phyloP scores from a whole-genome alignment of 23 tunicate genomes.

The Clavelina lepadiformis region DNA sequence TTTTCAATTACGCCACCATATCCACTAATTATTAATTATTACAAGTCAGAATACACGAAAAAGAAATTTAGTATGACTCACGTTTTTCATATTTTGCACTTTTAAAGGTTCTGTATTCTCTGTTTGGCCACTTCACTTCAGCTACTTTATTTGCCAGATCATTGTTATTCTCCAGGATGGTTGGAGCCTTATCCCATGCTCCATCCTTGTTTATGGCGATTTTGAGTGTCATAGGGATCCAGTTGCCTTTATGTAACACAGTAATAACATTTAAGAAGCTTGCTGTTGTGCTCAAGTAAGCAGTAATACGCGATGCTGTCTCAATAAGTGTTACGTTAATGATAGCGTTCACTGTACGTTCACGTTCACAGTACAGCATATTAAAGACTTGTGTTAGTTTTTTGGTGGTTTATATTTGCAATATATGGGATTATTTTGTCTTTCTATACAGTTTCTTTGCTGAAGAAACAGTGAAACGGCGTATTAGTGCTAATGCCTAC shows the following conservation, averaged over 20 bases:
- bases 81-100: conserved; percentile 6
- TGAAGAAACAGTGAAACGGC: no score
- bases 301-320: no score
- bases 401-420: no score
- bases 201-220: conserved; percentile 21
- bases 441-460: no score
- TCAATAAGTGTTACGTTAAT: no score
- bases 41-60: no score
- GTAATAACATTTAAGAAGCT: neutral
- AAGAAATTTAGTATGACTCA: no score
- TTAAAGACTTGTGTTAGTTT: no score
- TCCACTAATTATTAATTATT: no score
- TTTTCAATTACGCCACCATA: neutral
- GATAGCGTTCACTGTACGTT: neutral
- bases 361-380: no score
- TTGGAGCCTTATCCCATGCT: conserved; percentile 16
- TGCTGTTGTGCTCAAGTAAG: neutral
- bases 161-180: conserved; percentile 39
- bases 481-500: no score
- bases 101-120: conserved; percentile 47
- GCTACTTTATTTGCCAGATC: conserved; percentile 28
- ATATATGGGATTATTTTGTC: no score
- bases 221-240: conserved; percentile 50
- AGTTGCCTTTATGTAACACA: conserved; percentile 3
- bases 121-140: conserved; percentile 55